These are phyloP conservation scores for Anoncus sp. DNA, from an alignment of 2,888 invertebrate genomes.

Conservation along the genomic window DNA sequence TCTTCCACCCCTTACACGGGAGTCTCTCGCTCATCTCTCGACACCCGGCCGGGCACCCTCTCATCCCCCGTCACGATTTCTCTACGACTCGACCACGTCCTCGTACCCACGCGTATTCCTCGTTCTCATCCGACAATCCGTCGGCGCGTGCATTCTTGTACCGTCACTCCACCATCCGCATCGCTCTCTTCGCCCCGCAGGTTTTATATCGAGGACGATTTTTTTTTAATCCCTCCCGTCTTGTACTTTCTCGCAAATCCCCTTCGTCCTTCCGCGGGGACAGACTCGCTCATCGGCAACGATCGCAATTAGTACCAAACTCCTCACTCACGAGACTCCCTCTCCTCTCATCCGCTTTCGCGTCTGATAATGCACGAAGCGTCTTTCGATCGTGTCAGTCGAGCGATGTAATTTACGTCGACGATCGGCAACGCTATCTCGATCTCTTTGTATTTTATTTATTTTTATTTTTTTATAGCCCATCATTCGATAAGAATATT, in stretches of 20 bases:
- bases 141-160: constrained; percentile 67
- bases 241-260: constrained; percentile 50
- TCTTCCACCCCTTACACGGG: constrained; percentile 52
- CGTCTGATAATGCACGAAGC: constrained; percentile 15
- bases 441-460: background rate
- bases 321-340: constrained; percentile 14
- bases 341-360: constrained; percentile 9
- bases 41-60: constrained; percentile 7
- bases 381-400: constrained; percentile 51
- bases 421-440: constrained; percentile 30
- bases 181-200: constrained; percentile 11
- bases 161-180: constrained; percentile 57
- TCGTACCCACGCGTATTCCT: constrained; percentile 43
- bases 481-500: too few species aligned
- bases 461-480: constrained; percentile 3
- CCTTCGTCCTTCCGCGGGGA: constrained; percentile 29
- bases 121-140: constrained; percentile 49
- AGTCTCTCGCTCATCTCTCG: constrained; percentile 50
- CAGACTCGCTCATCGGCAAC: constrained; percentile 66
- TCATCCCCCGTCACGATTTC: constrained; percentile 48
- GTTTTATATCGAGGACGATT: constrained; percentile 74
- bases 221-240: constrained; percentile 68
- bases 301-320: constrained; percentile 74
- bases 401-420: constrained; percentile 37
- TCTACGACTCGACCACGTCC: constrained; percentile 34